Base-by-base conservation (phyloP, 2,888 invertebrate genomes). In the Adineta ricciae region DNA sequence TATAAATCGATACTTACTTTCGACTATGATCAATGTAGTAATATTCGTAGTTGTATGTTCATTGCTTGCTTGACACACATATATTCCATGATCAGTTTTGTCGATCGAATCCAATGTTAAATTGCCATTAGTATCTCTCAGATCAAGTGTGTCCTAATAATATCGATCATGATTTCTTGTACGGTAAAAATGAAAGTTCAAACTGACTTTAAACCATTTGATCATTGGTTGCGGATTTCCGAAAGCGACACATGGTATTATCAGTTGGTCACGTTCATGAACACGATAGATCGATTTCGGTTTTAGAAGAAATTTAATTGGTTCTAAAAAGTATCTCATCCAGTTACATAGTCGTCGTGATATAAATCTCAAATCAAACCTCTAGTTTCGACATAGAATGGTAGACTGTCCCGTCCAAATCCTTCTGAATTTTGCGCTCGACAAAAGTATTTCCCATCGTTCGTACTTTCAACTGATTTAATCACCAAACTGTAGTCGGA, bases 391-490 rank as follows among this genome's bases (percentile, higher is more conserved):
- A 78, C 21, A 78, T 41, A 78, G 24, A 78, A 78, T 24, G 78
- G 21, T 41, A 11, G 14, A 78, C 41, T 32, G 32, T 64, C 38
- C 24, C 41, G 41, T 0, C 78, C 78, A n/a, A 78, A 78, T 24
- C 78, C 78, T 78, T 78, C 78, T 3, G 78, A 78, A 41, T 78
- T 78, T 78, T 78, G 78, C n/a, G 78, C 78, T 19, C 78, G 78
- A 78, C 78, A 78, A 78, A 41, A 78, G 41, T 78, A 78, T 38
- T 41, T 11, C 24, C 78, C 78, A 41, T 41, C 36, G 11, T 78
- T 41, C 21, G 9, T n/a, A 14, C 0, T n/a, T 38, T 38, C 41
- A 78, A 78, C 78, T 19, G 41, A 78, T 78, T 38, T 38, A 9
- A 78, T 78, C 11, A 78, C 14, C 19, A 78, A 41, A n/a, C 11